Conservation (phyloP, 1,140 invertebrate species). For the Paracyclopina nana region DNA sequence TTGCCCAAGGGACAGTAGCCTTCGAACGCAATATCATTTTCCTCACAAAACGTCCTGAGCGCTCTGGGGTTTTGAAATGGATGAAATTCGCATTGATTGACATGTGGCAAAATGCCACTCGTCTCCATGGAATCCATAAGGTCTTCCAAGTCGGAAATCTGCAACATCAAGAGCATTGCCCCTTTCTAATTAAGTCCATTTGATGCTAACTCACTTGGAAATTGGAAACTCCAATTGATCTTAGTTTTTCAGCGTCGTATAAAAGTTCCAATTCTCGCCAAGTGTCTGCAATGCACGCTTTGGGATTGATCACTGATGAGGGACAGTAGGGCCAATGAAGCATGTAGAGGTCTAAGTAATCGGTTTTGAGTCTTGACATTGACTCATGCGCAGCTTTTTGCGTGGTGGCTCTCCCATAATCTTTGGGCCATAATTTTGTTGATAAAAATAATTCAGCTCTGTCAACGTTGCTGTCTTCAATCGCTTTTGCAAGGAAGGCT, state of each 20-base stretch:
- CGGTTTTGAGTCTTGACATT: slow-evolving; percentile 24
- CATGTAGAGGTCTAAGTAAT: slow-evolving; percentile 26
- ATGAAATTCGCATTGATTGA: slow-evolving; percentile 31
- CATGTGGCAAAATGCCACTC: slow-evolving; percentile 25
- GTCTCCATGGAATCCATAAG: slow-evolving; percentile 25
- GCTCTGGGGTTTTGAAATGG: slow-evolving; percentile 27
- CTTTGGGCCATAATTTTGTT: slow-evolving; percentile 27
- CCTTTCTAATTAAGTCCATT: no score
- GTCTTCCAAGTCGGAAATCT: slow-evolving; percentile 26
- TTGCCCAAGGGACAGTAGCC: slow-evolving; percentile 30
- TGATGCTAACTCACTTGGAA: no score
- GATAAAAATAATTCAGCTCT: slow-evolving; percentile 25
- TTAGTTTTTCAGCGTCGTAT: slow-evolving; percentile 23
- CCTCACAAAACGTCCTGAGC: slow-evolving; percentile 24
- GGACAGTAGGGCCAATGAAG: slow-evolving; percentile 27
- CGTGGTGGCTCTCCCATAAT: slow-evolving; percentile 24
- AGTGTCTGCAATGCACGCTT: slow-evolving; percentile 24
- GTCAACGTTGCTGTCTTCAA: slow-evolving; percentile 23
- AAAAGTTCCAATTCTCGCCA: slow-evolving; percentile 26
- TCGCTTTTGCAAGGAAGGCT: slow-evolving; percentile 22
- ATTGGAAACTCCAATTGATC: slow-evolving; percentile 26
- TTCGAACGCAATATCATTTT: slow-evolving; percentile 26
- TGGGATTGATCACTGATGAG: slow-evolving; percentile 21
- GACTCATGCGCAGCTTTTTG: slow-evolving; percentile 23
- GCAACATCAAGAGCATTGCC: no score